Evolutionary conservation across 2,888 invertebrate genomes (phyloP).

Genomic region (Lottia scabra): DNA sequence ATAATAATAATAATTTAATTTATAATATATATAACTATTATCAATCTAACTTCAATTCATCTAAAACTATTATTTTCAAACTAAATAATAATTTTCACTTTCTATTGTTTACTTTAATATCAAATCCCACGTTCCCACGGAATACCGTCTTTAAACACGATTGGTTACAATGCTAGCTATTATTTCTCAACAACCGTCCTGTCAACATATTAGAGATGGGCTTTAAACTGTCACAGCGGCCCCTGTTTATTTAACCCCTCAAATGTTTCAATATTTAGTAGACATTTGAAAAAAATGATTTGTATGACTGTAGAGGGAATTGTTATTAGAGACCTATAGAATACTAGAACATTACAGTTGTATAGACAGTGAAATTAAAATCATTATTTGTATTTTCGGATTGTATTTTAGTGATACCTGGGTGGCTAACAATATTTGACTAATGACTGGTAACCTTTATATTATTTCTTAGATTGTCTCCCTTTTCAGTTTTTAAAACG

Average conservation of each 20-base stretch:
- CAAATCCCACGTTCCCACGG: neutral
- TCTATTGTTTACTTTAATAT: neutral
- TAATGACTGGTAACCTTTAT: no score
- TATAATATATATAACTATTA: no score
- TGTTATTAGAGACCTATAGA: no score
- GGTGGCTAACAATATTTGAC: no score
- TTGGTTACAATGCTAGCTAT: neutral
- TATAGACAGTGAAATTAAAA: no score
- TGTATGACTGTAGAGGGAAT: neutral
- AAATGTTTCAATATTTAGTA: constrained; percentile 3
- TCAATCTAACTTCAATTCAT: no score
- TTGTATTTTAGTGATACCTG: no score
- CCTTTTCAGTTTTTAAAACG: no score
- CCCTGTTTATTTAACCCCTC: neutral
- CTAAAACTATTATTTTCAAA: neutral
- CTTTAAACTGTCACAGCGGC: neutral
- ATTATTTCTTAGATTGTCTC: no score
- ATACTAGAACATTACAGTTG: no score
- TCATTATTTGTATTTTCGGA: no score
- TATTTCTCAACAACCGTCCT: neutral
- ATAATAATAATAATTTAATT: no score
- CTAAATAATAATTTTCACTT: neutral
- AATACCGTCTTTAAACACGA: neutral
- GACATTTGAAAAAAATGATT: neutral
- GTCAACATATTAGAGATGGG: neutral